Evolutionary conservation across 2,797 vertebrate species (phyloP).

Genomic region (Mycteria americana): DNA sequence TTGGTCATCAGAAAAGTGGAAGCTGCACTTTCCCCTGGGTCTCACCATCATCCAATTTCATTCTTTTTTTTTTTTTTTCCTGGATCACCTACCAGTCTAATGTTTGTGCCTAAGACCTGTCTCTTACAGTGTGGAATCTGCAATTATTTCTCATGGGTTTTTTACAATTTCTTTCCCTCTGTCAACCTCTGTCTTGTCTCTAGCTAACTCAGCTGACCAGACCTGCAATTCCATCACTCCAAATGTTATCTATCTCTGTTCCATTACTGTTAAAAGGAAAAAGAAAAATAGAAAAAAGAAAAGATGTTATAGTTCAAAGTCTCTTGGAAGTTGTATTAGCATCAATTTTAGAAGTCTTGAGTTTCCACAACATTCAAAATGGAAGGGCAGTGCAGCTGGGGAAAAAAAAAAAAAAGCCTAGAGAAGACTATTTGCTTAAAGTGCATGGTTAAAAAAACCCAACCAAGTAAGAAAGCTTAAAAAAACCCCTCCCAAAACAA

Average conservation of each 20-base stretch:
- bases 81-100: not conserved
- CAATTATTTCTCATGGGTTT: not conserved
- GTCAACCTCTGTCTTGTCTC: not conserved
- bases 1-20: not conserved
- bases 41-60: not conserved
- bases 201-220: not conserved
- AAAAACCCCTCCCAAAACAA: not conserved
- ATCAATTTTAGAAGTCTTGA: not conserved
- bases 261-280: not conserved
- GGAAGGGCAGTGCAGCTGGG: not conserved
- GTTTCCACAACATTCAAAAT: not conserved
- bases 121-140: not conserved
- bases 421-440: not conserved
- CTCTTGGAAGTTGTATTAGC: not conserved
- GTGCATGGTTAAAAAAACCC: not conserved
- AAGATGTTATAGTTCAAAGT: not conserved
- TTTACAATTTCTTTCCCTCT: not conserved
- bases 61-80: too few species aligned
- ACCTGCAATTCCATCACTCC: not conserved
- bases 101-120: not conserved
- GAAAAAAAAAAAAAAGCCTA: not conserved
- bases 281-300: not conserved
- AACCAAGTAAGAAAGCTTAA: not conserved
- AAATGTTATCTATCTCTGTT: not conserved
- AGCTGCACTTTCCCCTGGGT: not conserved